Evolutionary conservation across 2,113 vertebrate species (phyloP).

Genomic region (Arothron firmamentum): DNA sequence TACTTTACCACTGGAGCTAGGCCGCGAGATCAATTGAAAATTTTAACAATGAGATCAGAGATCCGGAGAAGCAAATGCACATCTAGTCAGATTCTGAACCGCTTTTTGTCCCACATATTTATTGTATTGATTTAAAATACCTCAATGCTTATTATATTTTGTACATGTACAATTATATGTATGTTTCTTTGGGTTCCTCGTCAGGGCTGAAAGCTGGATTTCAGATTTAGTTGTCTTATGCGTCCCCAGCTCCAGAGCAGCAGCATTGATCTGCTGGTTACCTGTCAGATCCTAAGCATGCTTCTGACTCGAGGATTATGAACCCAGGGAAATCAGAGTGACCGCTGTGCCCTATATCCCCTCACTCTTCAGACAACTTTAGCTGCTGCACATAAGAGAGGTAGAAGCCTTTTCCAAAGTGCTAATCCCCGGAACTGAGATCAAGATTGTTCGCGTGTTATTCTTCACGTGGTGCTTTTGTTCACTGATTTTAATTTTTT

Average conservation of each 20-base stretch:
- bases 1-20: slow-evolving; percentile 10
- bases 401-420: slow-evolving; percentile 3
- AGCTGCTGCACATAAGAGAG: no score
- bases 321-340: background rate
- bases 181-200: background rate
- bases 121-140: slow-evolving; percentile 19
- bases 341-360: no score
- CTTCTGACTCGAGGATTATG: slow-evolving; percentile 14
- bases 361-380: no score
- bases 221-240: slow-evolving; percentile 8
- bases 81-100: no score
- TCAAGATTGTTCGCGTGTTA: slow-evolving; percentile 7
- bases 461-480: slow-evolving; percentile 38
- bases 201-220: slow-evolving; percentile 36
- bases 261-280: slow-evolving; percentile 47
- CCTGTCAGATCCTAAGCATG: slow-evolving; percentile 21
- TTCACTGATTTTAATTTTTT: slow-evolving; percentile 7
- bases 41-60: slow-evolving; percentile 11
- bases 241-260: slow-evolving; percentile 14
- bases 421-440: background rate
- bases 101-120: no score
- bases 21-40: slow-evolving; percentile 19
- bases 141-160: background rate
- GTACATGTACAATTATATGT: background rate
- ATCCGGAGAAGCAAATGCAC: background rate